These are phyloP conservation scores for Synergus umbraculus DNA, from an alignment of 2,888 invertebrate genomes.

Conservation along the genomic window DNA sequence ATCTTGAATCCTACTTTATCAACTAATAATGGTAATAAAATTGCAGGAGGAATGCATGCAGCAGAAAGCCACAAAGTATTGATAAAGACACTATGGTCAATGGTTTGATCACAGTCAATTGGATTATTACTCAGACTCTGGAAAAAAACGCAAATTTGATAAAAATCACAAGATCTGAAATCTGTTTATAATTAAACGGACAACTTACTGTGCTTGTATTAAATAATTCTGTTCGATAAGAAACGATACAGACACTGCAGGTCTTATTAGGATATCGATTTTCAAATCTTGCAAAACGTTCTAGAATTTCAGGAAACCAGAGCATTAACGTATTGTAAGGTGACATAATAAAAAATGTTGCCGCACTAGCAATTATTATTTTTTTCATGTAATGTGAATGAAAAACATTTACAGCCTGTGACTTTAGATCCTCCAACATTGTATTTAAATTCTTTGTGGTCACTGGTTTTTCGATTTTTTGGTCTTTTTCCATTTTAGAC, in stretches of 20 bases:
- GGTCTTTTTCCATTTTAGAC: not conserved
- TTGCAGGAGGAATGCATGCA: constrained; percentile 87
- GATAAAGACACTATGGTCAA: constrained; percentile 84
- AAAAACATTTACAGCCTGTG: not conserved
- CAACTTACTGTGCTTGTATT: not conserved
- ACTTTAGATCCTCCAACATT: not conserved
- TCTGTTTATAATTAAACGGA: not conserved
- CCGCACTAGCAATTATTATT: not conserved
- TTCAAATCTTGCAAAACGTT: constrained; percentile 87
- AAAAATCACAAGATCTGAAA: not conserved
- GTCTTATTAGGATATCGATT: constrained; percentile 81
- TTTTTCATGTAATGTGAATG: not conserved
- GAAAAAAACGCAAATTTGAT: not conserved
- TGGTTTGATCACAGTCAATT: constrained; percentile 82
- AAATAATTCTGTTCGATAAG: constrained; percentile 63
- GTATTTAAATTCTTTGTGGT: not conserved
- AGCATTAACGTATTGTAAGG: constrained; percentile 94
- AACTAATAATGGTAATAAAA: constrained; percentile 88
- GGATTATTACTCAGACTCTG: constrained; percentile 60
- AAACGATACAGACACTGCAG: constrained; percentile 88
- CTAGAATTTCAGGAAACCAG: constrained; percentile 93
- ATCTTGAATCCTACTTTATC: constrained; percentile 88
- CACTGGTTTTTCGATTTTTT: not conserved
- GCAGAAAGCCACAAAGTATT: constrained; percentile 88
- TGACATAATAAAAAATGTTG: constrained; percentile 71